Evolutionary conservation across 2,113 vertebrate species (phyloP).

Genomic region (Prinia subflava): DNA sequence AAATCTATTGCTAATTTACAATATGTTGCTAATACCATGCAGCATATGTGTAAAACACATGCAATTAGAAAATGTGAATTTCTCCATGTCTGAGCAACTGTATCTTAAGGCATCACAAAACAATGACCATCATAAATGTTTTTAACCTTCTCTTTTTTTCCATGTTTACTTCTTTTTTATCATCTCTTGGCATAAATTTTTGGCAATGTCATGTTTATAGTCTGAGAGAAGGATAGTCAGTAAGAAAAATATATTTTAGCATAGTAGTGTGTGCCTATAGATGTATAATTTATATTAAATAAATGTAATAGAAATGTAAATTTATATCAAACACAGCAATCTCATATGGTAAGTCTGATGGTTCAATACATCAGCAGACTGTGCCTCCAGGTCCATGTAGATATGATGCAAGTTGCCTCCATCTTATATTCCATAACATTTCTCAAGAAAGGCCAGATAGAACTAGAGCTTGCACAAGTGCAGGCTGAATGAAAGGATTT

Average conservation of each 20-base stretch:
- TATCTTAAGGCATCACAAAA: neutral
- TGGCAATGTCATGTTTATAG: neutral
- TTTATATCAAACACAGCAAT: neutral
- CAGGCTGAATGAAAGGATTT: neutral
- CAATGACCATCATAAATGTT: neutral
- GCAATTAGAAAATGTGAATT: neutral
- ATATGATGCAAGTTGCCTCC: neutral
- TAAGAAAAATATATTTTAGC: neutral
- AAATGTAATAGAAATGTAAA: neutral
- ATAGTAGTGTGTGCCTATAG: neutral
- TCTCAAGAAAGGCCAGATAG: neutral
- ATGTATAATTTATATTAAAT: neutral
- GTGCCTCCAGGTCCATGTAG: neutral
- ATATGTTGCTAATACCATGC: neutral
- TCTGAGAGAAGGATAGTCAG: neutral
- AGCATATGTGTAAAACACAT: neutral
- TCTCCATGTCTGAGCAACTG: neutral
- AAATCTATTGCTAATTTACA: neutral
- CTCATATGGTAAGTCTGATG: neutral
- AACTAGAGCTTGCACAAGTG: neutral
- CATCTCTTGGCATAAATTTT: neutral
- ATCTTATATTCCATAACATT: fast-evolving
- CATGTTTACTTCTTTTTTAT: neutral
- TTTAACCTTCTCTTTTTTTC: neutral
- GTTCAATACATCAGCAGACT: neutral